Evolutionary conservation across 2,113 vertebrate genomes (phyloP).

Genomic region (Ardeotis arabs): DNA sequence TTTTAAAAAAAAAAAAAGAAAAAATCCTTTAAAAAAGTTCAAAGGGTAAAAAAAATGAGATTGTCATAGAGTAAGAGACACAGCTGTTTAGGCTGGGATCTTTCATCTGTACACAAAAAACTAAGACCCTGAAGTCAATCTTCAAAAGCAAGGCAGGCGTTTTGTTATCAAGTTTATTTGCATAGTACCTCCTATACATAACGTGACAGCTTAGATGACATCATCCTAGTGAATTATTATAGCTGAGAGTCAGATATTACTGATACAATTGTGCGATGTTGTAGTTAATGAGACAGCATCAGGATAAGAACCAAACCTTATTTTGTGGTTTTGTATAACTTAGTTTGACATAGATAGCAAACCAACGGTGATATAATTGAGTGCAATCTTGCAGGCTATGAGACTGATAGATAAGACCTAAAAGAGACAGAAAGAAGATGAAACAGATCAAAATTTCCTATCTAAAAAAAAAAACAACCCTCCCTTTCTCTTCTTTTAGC

Average conservation of each 20-base stretch:
- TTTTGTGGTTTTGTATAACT: constrained; percentile 46
- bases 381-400: background rate
- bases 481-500: background rate
- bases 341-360: constrained; percentile 6
- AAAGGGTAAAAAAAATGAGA: background rate
- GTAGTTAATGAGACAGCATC: constrained; percentile 29
- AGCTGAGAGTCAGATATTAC: constrained; percentile 61
- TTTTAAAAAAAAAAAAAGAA: too few relatives aligned
- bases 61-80: background rate
- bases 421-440: background rate
- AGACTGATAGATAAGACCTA: background rate
- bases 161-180: constrained; percentile 54
- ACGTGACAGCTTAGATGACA: background rate
- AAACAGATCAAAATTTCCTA: background rate
- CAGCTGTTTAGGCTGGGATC: background rate
- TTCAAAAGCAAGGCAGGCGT: constrained; percentile 44
- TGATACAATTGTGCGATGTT: constrained; percentile 47
- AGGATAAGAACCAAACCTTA: constrained; percentile 43
- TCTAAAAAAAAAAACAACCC: background rate
- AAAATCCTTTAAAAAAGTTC: background rate
- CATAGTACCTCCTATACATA: constrained; percentile 9
- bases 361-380: background rate
- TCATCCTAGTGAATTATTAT: constrained; percentile 54
- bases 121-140: constrained; percentile 9
- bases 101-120: constrained; percentile 4